Evolutionary conservation across 2,797 vertebrate genomes (phyloP).

Genomic region (Sebastes flavidus): DNA sequence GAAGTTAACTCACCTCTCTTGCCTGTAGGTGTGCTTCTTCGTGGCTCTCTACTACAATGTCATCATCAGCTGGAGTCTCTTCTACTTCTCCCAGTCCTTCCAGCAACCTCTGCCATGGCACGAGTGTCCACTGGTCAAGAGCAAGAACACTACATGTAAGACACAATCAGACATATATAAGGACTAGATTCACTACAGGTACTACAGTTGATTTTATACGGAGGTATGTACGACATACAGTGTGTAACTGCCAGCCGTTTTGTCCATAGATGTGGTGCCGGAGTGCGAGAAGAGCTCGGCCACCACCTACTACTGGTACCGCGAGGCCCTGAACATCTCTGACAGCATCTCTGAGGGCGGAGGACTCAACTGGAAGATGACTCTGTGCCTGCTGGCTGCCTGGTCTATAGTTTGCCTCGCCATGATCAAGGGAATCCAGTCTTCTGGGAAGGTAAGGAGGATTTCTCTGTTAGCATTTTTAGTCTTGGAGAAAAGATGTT

Average conservation of each 20-base stretch:
- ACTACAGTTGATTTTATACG: not conserved
- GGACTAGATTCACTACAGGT: not conserved
- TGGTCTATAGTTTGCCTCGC: conserved; percentile 96
- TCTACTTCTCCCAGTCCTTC: conserved; percentile 99
- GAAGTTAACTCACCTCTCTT: not conserved
- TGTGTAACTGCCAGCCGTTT: not conserved
- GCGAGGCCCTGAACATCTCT: conserved; percentile 93
- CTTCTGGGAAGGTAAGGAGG: conserved; percentile 92
- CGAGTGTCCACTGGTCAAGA: conserved; percentile 94
- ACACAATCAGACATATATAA: not conserved
- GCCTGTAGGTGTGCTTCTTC: conserved; percentile 92
- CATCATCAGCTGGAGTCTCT: conserved; percentile 98
- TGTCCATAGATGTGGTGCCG: conserved; percentile 87
- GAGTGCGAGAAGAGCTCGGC: conserved; percentile 98
- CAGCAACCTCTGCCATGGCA: conserved; percentile 96
- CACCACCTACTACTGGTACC: conserved; percentile 98
- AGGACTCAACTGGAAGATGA: conserved; percentile 98
- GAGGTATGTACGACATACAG: not conserved
- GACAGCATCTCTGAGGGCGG: conserved; percentile 91
- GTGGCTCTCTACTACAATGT: conserved; percentile 99
- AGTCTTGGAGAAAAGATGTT: not conserved
- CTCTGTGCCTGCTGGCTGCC: conserved; percentile 89
- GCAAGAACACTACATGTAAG: conserved; percentile 90
- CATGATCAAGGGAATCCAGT: conserved; percentile 99
- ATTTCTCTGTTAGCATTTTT: not conserved